A percentile compares a stretch with the other conserved stretches of the same genome.
These are phyloP conservation scores for Euzetes globulus DNA, from an alignment of 2,888 invertebrate genomes.

Conservation along the genomic window DNA sequence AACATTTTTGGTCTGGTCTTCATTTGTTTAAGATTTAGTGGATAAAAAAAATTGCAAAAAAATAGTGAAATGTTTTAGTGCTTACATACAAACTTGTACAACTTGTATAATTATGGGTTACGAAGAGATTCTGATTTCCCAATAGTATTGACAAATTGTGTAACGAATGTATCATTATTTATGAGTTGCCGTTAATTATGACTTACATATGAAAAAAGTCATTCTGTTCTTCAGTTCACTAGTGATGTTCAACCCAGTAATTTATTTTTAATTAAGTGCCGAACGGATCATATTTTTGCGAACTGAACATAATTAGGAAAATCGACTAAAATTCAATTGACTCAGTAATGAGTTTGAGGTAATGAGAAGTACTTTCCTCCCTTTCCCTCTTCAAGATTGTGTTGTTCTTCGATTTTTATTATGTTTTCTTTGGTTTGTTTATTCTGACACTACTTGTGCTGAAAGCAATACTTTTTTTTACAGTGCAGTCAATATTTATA, in stretches of 20 bases:
- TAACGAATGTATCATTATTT: conserved; percentile 13
- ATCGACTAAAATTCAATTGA: no score
- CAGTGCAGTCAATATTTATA: not conserved
- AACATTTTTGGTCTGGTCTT: no score
- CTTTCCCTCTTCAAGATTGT: no score
- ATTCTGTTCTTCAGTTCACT: no score
- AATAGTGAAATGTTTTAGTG: not conserved
- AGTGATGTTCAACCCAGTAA: not conserved
- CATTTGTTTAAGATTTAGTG: no score
- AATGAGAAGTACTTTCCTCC: no score
- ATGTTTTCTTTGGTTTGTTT: no score
- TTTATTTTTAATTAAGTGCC: conserved; percentile 3
- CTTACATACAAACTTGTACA: no score
- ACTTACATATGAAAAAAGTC: not conserved
- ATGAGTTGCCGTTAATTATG: not conserved
- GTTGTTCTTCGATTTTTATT: no score
- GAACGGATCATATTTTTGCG: not conserved
- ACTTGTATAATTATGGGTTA: not conserved
- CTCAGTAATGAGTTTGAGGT: no score
- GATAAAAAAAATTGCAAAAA: not conserved
- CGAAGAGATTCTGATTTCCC: conserved; percentile 15
- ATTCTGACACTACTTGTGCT: no score
- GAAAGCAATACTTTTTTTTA: not conserved
- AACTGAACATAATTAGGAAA: no score
- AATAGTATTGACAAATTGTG: not conserved